Evolutionary conservation across 1,140 invertebrate species (phyloP), one percentile per base, ranked within the genome.

Genomic region (Drosophila trapezifrons): DNA sequence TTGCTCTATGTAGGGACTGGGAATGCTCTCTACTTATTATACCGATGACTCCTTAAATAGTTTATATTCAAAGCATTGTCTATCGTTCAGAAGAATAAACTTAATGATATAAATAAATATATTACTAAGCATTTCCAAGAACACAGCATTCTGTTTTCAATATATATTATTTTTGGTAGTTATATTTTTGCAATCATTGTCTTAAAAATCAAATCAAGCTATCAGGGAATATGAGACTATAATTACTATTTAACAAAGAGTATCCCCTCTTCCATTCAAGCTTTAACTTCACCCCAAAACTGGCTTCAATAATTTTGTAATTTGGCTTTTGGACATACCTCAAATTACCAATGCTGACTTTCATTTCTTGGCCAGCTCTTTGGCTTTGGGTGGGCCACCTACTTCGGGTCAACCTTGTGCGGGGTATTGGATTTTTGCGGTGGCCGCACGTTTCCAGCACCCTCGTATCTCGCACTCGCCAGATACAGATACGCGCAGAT

Each of bases 341-440:
- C 78, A 72, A 75, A 86, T 80, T 85, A 84, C 81, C 81, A 47
- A 29, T 65, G 85, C 72, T 89, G 85, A 89, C 84, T 87, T 87
- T 87, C 84, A 78, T 80, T 78, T 85, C 59, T 73, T 76, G 69
- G 57, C 55, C 45, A 47, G 52, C 42, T 40, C 20, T 72, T 9
- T 20, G 51, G 66, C 42, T 35, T 55, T 65, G 58, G 59, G 62
- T 67, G 65, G 58, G 55, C 79, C 83, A 87, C 84, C 83, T 89
- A 87, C 84, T 87, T 86, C 55, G 66, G 75, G 80, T 49, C 43
- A 84, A 84, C 82, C 82, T 86, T 86, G 82, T 49, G 49, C 32
- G 38, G 71, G 64, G 83, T 82, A 86, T 86, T 79, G 64, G 66
- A 66, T 85, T 71, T 67, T 72, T 78, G 52, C 64, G 46, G 73